Conservation (phyloP, 2,888 invertebrate species). For the Drosophila prostipennis region DNA sequence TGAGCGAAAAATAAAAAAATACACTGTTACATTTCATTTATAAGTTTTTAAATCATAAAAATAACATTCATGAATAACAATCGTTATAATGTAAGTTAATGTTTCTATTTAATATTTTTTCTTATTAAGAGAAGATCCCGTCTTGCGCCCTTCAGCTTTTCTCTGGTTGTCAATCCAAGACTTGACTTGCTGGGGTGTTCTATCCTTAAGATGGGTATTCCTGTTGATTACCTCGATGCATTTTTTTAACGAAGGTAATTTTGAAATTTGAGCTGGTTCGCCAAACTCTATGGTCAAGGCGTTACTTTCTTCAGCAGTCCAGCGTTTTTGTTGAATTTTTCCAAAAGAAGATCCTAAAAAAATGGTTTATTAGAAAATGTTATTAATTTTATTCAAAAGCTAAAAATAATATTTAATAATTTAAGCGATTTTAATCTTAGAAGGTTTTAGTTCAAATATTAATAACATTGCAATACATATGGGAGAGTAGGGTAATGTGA, state of each 20-base stretch:
- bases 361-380: background rate
- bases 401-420: background rate
- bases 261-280: background rate
- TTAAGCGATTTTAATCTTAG: background rate
- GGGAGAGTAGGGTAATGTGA: too few relatives aligned
- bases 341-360: background rate
- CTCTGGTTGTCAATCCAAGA: background rate
- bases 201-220: background rate
- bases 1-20: too few relatives aligned
- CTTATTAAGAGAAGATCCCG: background rate
- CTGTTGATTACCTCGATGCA: background rate
- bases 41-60: conserved; percentile 1
- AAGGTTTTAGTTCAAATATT: background rate
- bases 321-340: background rate
- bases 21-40: too few relatives aligned
- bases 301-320: background rate
- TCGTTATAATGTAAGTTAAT: too few relatives aligned
- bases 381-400: background rate
- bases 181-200: background rate
- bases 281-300: background rate
- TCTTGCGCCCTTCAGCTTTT: background rate
- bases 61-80: conserved; percentile 1
- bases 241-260: background rate
- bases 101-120: background rate
- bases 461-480: background rate